Percentiles rank a stretch among this genome's conserved stretches.
Conservation (phyloP, 2,797 vertebrate species). For the Echeneis naucrates region DNA sequence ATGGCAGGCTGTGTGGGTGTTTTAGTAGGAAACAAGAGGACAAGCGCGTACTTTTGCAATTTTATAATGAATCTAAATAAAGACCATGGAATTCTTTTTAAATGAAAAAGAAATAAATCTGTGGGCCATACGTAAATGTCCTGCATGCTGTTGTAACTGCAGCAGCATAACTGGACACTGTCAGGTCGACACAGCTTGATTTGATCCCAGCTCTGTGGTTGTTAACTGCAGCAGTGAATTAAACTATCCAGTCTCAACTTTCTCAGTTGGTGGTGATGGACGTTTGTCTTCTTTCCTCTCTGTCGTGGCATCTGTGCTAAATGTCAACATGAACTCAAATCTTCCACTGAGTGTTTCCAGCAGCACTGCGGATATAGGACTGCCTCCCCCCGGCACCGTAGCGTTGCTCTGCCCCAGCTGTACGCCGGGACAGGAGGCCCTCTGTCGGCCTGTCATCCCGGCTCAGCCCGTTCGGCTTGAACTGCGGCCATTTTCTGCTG, state of each 20-base stretch:
- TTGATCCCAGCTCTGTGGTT: neutral
- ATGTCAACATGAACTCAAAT: conserved; percentile 5
- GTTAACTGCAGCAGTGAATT: neutral
- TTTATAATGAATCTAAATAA: neutral
- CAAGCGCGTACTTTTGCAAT: neutral
- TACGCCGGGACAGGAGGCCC: conserved; percentile 61
- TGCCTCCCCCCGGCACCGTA: neutral
- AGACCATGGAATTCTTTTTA: neutral
- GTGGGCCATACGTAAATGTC: neutral
- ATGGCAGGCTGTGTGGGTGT: neutral
- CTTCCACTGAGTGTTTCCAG: conserved; percentile 4
- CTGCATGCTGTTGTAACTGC: neutral
- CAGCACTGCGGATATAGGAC: neutral
- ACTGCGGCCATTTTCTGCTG: conserved; percentile 83
- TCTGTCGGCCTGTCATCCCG: conserved; percentile 62
- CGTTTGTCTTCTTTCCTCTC: conserved; percentile 1
- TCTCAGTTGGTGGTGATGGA: neutral
- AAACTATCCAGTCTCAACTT: neutral
- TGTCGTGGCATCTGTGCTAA: neutral
- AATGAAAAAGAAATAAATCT: neutral
- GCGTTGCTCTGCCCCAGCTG: conserved; percentile 21
- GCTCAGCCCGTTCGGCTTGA: conserved; percentile 57
- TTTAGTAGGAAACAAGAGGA: neutral
- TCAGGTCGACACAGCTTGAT: neutral
- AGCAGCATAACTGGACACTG: neutral